Percentiles rank a stretch among this genome's conserved stretches.
Evolutionary conservation across 2,113 vertebrate species (phyloP).

Genomic region (Rhabdomys dilectus): DNA sequence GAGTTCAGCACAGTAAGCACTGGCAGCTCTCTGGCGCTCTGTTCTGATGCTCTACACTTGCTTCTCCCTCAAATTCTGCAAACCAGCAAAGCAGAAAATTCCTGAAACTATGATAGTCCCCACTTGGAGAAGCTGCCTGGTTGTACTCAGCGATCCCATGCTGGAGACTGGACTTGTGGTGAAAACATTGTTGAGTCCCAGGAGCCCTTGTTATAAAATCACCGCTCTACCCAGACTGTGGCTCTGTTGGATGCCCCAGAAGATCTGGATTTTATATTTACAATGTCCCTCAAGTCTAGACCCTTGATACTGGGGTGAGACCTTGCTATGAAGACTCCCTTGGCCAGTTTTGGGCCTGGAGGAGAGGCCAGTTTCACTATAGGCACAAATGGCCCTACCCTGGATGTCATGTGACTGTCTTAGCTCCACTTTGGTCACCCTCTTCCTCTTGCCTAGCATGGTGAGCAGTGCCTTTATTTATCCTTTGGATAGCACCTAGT

Average conservation of each 20-base stretch:
- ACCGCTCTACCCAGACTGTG: not conserved
- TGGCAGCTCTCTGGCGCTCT: not conserved
- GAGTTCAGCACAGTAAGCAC: fast-evolving
- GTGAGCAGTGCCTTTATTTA: not conserved
- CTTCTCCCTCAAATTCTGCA: not conserved
- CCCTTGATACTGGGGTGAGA: not conserved
- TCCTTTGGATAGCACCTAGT: not conserved
- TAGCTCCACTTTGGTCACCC: not conserved
- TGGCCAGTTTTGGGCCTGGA: not conserved
- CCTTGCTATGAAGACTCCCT: not conserved
- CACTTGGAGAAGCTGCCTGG: not conserved
- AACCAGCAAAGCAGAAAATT: not conserved
- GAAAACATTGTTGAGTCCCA: not conserved
- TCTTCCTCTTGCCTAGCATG: not conserved
- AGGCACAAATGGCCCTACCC: not conserved
- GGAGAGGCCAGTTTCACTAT: not conserved
- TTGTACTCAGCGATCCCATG: not conserved
- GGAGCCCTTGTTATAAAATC: not conserved
- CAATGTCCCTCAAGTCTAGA: not conserved
- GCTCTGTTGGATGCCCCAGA: not conserved
- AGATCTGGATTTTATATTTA: not conserved
- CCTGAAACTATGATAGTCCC: not conserved
- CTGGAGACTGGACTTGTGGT: not conserved
- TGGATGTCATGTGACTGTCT: not conserved
- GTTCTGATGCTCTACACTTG: not conserved